A percentile compares a stretch with the other conserved stretches of the same genome.
phyloP scores from a whole-genome alignment of 2,113 vertebrate genomes.

The Cyprinodon brontotheroides region DNA sequence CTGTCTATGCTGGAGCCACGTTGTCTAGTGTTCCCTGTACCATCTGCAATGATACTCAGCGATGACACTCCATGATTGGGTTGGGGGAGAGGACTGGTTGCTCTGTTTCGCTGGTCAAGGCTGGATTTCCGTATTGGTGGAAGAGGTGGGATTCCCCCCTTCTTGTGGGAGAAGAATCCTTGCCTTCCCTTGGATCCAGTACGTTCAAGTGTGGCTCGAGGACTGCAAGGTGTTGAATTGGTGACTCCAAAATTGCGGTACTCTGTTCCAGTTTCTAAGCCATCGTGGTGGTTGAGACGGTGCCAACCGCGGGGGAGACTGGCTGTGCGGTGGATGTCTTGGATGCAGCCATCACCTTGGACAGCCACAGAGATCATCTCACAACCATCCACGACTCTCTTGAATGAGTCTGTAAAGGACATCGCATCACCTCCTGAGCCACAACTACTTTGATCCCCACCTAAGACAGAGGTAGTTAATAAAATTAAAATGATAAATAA shows the following conservation, averaged over 20 bases:
- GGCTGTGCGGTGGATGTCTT: conserved; percentile 80
- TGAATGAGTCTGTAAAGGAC: conserved; percentile 83
- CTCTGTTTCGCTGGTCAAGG: conserved; percentile 94
- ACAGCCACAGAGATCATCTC: conserved; percentile 76
- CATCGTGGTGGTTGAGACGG: conserved; percentile 82
- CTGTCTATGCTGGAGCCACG: conserved; percentile 84
- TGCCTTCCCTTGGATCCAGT: conserved; percentile 86
- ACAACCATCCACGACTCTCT: conserved; percentile 89
- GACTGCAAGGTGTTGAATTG: conserved; percentile 81
- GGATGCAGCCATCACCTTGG: conserved; percentile 71
- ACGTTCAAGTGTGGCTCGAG: conserved; percentile 85
- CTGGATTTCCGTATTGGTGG: conserved; percentile 96
- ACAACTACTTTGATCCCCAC: conserved; percentile 77
- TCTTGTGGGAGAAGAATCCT: conserved; percentile 88
- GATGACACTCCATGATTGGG: conserved; percentile 74
- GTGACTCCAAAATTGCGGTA: conserved; percentile 64
- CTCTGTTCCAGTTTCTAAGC: conserved; percentile 78
- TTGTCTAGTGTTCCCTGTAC: conserved; percentile 75
- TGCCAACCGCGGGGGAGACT: conserved; percentile 85
- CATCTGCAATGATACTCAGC: conserved; percentile 79
- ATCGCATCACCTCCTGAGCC: conserved; percentile 79
- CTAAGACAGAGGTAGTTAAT: conserved; percentile 17
- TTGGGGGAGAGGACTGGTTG: conserved; percentile 87
- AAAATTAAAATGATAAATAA: neutral
- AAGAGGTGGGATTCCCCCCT: conserved; percentile 90